These are phyloP conservation scores for Melanostoma scalare DNA, from an alignment of 2,888 invertebrate genomes.

Conservation along the genomic window DNA sequence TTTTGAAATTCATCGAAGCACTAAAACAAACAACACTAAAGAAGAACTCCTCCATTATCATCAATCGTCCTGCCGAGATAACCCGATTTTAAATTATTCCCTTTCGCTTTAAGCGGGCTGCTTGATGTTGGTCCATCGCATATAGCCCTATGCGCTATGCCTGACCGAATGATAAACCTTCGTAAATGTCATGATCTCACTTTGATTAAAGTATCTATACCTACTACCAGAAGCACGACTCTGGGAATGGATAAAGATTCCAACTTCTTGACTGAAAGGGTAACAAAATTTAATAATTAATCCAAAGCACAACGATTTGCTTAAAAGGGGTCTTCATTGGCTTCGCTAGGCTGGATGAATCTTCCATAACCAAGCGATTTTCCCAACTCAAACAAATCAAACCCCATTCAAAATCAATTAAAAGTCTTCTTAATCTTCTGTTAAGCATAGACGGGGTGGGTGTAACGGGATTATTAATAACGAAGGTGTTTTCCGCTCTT, in stretches of 20 bases:
- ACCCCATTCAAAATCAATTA: conserved; percentile 68
- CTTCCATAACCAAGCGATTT: conserved; percentile 1
- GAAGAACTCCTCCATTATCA: not conserved
- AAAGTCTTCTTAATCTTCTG: conserved; percentile 38
- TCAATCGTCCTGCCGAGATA: conserved; percentile 20
- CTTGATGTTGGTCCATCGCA: too few species aligned
- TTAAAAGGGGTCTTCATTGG: conserved; percentile 46
- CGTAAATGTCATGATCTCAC: conserved; percentile 60
- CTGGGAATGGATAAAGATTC: conserved; percentile 14
- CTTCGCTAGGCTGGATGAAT: not conserved
- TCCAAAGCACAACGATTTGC: conserved; percentile 39
- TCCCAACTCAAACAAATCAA: conserved; percentile 52
- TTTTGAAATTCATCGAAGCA: conserved; percentile 34
- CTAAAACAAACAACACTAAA: conserved; percentile 46
- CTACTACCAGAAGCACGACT: too few species aligned
- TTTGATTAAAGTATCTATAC: conserved; percentile 33
- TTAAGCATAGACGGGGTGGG: not conserved
- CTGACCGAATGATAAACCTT: conserved; percentile 44
- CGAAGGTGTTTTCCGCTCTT: conserved; percentile 44
- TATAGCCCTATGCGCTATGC: not conserved
- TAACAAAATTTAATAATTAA: conserved; percentile 55
- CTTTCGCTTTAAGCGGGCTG: not conserved
- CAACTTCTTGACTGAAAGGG: conserved; percentile 23
- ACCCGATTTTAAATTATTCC: conserved; percentile 35
- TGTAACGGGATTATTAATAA: conserved; percentile 46